These are phyloP conservation scores for Hyles euphorbiae DNA, from an alignment of 1,140 invertebrate species.

Conservation along the genomic window DNA sequence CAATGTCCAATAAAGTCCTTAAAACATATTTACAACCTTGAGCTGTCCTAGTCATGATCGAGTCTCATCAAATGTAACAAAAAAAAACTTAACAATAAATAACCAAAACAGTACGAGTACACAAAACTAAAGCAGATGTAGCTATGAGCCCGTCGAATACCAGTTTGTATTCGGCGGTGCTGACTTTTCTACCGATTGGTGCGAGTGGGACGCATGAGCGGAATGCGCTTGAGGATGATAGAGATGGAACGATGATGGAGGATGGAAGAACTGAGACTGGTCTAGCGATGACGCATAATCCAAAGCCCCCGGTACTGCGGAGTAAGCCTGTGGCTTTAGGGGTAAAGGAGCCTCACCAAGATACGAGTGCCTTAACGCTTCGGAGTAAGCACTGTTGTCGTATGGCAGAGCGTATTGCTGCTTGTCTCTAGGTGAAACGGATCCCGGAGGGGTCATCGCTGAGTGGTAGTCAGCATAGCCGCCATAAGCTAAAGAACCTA, in stretches of 20 bases:
- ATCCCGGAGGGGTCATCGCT: constrained; percentile 96
- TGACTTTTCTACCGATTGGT: constrained; percentile 71
- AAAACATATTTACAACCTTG: no score
- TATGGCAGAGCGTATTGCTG: constrained; percentile 77
- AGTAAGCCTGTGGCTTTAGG: constrained; percentile 93
- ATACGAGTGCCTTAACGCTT: constrained; percentile 76
- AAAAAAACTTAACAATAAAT: constrained; percentile 45
- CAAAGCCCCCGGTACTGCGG: constrained; percentile 74
- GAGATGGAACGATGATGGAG: constrained; percentile 89
- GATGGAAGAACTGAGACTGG: constrained; percentile 90
- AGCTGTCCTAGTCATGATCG: constrained; percentile 4
- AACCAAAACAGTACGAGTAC: constrained; percentile 4
- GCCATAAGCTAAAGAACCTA: constrained; percentile 72
- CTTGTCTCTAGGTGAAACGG: constrained; percentile 94
- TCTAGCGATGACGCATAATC: constrained; percentile 76
- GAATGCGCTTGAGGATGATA: constrained; percentile 84
- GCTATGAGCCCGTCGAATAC: constrained; percentile 87
- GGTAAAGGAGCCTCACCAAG: constrained; percentile 83
- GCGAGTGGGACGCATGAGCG: constrained; percentile 68
- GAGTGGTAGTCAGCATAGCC: constrained; percentile 90
- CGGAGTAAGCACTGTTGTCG: constrained; percentile 64
- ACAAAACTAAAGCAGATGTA: constrained; percentile 25
- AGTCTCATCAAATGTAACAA: constrained; percentile 23
- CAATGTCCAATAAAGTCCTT: constrained; percentile 16
- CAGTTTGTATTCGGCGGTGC: constrained; percentile 80